Evolutionary conservation across 2,888 invertebrate species (phyloP).

Genomic region (Lysandra bellargus): DNA sequence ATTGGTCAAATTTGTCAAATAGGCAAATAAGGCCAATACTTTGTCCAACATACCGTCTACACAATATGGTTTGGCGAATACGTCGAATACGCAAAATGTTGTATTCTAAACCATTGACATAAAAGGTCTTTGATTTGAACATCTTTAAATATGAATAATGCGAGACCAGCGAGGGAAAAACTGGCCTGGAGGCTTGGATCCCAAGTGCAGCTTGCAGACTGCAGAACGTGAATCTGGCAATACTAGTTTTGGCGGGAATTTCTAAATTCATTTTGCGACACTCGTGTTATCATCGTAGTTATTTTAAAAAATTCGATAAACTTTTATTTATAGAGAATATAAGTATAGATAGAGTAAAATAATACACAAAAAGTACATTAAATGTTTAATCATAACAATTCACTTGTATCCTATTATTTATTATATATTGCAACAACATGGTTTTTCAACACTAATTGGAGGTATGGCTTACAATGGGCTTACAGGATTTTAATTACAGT

Average conservation of each 20-base stretch:
- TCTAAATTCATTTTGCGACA: background rate
- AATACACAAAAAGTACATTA: constrained; percentile 50
- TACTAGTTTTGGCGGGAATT: background rate
- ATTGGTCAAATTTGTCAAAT: too few species aligned
- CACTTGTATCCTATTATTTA: constrained; percentile 53
- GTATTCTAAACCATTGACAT: too few species aligned
- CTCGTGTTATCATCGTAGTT: too few species aligned
- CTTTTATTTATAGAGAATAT: background rate
- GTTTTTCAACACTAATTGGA: constrained; percentile 44
- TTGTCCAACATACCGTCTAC: too few species aligned
- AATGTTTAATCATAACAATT: constrained; percentile 74
- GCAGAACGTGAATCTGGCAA: background rate
- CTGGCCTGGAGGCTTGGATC: background rate
- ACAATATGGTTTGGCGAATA: too few species aligned
- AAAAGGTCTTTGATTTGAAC: too few species aligned
- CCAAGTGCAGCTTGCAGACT: background rate
- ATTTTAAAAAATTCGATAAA: too few species aligned
- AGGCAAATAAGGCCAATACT: too few species aligned
- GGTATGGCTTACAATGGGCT: constrained; percentile 34
- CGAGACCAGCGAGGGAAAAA: background rate
- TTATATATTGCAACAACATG: constrained; percentile 61
- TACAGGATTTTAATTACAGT: background rate
- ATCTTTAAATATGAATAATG: too few species aligned
- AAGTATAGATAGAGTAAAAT: background rate
- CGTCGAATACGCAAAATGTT: too few species aligned